phyloP scores from a whole-genome alignment of 92 coral and sea anemone species.

The Paramuricea clavata region DNA sequence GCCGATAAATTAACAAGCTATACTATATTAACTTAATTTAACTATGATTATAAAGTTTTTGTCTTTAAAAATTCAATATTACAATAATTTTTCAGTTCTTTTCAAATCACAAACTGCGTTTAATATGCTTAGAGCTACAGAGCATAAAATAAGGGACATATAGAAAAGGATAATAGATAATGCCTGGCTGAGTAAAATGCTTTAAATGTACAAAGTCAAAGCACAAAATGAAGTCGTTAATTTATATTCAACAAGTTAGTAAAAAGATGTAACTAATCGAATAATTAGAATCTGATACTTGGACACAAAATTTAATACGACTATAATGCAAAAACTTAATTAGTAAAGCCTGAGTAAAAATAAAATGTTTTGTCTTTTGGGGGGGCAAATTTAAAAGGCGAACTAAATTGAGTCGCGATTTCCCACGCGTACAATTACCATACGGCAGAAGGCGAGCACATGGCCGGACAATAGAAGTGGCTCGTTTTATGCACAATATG shows the following conservation, averaged over 20 bases:
- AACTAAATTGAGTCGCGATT: constrained; percentile 10
- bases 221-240: too few species aligned
- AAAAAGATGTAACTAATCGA: neutral
- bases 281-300: too few species aligned
- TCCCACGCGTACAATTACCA: constrained; percentile 43
- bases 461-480: neutral
- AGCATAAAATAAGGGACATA: too few species aligned
- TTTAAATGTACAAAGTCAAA: too few species aligned
- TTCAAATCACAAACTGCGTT: neutral
- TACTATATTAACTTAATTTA: neutral
- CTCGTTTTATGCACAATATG: neutral
- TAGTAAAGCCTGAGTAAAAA: too few species aligned
- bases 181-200: neutral
- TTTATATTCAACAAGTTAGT: neutral
- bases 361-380: neutral
- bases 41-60: neutral
- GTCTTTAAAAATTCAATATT: neutral
- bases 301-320: too few species aligned
- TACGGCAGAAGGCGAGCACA: constrained; percentile 47
- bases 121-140: too few species aligned
- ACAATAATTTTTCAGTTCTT: too few species aligned
- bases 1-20: neutral
- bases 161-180: too few species aligned
- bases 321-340: too few species aligned
- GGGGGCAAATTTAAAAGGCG: neutral